Evolutionary conservation across 2,888 invertebrate genomes (phyloP).

Genomic region (Drosophila tripunctata): DNA sequence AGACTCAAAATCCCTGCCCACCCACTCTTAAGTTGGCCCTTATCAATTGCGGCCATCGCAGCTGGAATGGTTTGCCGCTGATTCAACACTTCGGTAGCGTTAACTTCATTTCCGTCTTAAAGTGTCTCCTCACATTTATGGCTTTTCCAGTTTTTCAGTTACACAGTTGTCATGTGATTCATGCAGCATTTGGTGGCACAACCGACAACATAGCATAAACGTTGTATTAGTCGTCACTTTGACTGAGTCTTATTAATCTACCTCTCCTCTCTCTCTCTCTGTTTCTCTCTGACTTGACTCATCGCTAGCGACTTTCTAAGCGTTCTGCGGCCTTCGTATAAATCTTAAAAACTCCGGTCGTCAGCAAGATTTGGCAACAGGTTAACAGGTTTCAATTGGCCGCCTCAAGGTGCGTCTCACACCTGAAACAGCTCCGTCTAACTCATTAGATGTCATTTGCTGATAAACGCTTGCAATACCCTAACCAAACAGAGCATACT

Average conservation of each 20-base stretch:
- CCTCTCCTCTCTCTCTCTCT: not conserved
- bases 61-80: constrained; percentile 32
- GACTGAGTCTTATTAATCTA: constrained; percentile 4
- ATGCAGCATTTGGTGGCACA: constrained; percentile 35
- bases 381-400: constrained; percentile 69
- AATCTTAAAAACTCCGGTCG: constrained; percentile 24
- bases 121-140: constrained; percentile 33
- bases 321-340: constrained; percentile 34
- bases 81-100: constrained; percentile 71
- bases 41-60: constrained; percentile 55
- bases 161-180: constrained; percentile 47
- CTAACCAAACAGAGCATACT: constrained; percentile 8
- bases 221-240: constrained; percentile 31
- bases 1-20: too few relatives aligned
- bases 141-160: constrained; percentile 28
- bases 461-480: constrained; percentile 60
- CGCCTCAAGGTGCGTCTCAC: constrained; percentile 59
- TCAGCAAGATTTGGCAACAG: constrained; percentile 70
- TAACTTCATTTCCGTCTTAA: constrained; percentile 63
- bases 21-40: constrained; percentile 15
- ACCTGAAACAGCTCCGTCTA: constrained; percentile 64
- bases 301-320: constrained; percentile 58
- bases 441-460: constrained; percentile 79
- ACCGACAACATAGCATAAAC: constrained; percentile 30
- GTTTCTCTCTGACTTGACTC: constrained; percentile 51